A percentile compares a stretch with the other conserved stretches of the same genome.
phyloP scores from a whole-genome alignment of 2,797 vertebrate genomes.

The Danio jaintianensis region DNA sequence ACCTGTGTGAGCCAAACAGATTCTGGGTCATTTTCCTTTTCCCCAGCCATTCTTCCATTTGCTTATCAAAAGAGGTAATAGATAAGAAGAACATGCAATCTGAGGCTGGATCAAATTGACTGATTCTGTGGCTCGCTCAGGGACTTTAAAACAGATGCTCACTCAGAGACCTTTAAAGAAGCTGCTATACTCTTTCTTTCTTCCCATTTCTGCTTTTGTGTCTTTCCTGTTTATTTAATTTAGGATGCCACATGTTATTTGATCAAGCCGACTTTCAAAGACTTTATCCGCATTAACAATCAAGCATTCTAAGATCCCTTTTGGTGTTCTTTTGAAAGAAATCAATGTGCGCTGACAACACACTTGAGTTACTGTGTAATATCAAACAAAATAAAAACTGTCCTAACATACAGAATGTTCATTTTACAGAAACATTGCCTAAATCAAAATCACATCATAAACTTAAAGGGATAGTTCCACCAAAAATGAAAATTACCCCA shows the following conservation, averaged over 20 bases:
- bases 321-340: not conserved
- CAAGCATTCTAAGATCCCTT: not conserved
- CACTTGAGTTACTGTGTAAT: not conserved
- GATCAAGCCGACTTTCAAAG: not conserved
- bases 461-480: too few relatives aligned
- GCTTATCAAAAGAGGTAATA: constrained; percentile 1
- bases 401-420: too few relatives aligned
- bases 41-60: not conserved
- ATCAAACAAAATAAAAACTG: not conserved
- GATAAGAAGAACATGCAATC: constrained; percentile 41
- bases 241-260: not conserved
- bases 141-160: constrained; percentile 29
- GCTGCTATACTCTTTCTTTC: constrained; percentile 16
- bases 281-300: not conserved
- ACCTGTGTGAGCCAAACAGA: not conserved
- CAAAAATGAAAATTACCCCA: too few relatives aligned
- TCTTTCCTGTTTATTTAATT: not conserved
- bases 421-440: too few relatives aligned
- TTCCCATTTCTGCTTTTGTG: not conserved
- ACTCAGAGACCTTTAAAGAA: constrained; percentile 36
- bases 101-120: constrained; percentile 40
- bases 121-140: constrained; percentile 21
- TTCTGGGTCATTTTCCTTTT: not conserved
- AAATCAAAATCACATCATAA: too few relatives aligned
- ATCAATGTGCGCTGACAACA: not conserved